A percentile compares a stretch with the other conserved stretches of the same genome.
These are phyloP conservation scores for Varroa destructor DNA, from an alignment of 1,140 invertebrate genomes.

Conservation along the genomic window DNA sequence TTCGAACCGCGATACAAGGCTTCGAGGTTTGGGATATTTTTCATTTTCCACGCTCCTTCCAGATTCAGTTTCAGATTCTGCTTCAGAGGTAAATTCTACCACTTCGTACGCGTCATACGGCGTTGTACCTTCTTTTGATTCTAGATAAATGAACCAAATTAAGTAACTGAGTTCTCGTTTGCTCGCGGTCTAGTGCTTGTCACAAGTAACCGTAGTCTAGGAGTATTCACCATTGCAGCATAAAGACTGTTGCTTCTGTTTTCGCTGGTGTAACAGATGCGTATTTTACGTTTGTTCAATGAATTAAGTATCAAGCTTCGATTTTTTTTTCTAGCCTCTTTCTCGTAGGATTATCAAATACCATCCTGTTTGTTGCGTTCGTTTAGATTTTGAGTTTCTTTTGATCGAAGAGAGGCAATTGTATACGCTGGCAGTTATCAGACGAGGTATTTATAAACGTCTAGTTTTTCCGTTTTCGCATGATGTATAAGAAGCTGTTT, in stretches of 20 bases:
- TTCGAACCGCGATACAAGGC: slow-evolving; percentile 8
- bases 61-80: slow-evolving; percentile 12
- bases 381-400: too few species aligned
- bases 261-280: too few species aligned
- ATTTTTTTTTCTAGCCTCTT: too few species aligned
- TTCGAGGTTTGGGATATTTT: background rate
- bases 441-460: background rate
- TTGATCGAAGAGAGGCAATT: background rate
- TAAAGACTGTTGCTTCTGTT: too few species aligned
- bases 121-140: background rate
- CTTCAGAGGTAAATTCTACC: slow-evolving; percentile 16
- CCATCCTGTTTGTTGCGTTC: too few species aligned
- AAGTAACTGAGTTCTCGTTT: too few species aligned
- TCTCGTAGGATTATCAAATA: too few species aligned
- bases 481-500: background rate
- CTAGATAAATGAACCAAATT: background rate
- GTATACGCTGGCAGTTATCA: background rate
- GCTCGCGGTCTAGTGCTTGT: too few species aligned
- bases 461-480: background rate
- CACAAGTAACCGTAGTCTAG: too few species aligned
- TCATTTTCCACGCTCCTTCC: background rate
- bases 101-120: slow-evolving; percentile 3
- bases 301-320: too few species aligned
- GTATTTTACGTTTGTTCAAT: too few species aligned
- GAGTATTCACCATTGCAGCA: too few species aligned